Base-by-base conservation (phyloP, 2,797 vertebrate genomes). In the Poecilia velifera region DNA sequence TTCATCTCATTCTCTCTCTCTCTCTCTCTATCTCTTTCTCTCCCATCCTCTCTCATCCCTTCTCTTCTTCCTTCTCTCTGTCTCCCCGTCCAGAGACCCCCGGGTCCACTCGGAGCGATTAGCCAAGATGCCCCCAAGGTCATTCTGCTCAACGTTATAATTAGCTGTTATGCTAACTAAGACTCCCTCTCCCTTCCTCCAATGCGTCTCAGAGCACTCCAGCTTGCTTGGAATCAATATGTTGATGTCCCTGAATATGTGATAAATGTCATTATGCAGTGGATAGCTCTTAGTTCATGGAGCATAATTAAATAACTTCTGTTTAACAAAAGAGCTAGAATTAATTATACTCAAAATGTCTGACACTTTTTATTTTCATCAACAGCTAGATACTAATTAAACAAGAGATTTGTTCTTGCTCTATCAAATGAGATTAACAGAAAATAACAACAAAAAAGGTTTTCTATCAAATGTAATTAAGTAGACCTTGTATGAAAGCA, bases 71-170 rank as follows among this genome's bases (percentile, higher is more conserved):
- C 36, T 41, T 14, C 20, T 10, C 14, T 64, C 64, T 39, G 72
- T 81, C 45, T 81, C 76, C 85, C 82, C 20, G 72, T 89, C 84
- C 87, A 95, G 94, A 94, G 94, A 83, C 90, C 87, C 72, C 76
- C 0, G 20, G 94, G 94, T 64, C 82, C 78, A 76, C 90, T 91
- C 66, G 93, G 94, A 86, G 90, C 82, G 81, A 88, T 87, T 28
- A 94, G 94, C 83, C 92, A 28, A 75, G 90, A 87, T 31, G 94
- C 93, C 86, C 92, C 88, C 84, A 94, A 95, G 95, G 94, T 96
- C 89, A 89, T 92, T 93, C 77, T 75, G 73, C 74, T 89, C 84
- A 90, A 90, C 85, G 80, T 90, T 90, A 87, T 92, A 92, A 91
- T 93, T 87, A 86, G 90, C 87, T 90, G 90, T 94, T 93, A 94